phyloP scores from a whole-genome alignment of 2,888 invertebrate genomes.

The Leptothorax acervorum region DNA sequence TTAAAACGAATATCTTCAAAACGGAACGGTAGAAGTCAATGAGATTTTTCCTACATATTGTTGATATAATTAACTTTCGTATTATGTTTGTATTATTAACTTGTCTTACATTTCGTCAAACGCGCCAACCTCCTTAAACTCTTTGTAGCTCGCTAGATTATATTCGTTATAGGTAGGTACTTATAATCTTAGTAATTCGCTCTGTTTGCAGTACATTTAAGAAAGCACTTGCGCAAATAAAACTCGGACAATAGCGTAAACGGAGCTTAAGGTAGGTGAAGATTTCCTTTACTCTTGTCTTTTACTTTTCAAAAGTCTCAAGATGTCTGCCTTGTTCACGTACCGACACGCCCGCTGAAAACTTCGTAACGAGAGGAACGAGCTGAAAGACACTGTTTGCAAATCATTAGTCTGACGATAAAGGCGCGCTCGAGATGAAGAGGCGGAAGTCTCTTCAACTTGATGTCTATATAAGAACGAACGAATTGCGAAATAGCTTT shows the following conservation, averaged over 20 bases:
- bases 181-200: background rate
- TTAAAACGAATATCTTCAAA: too few relatives aligned
- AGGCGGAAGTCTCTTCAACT: conserved; percentile 38
- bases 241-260: conserved; percentile 31
- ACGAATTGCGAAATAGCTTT: conserved; percentile 46
- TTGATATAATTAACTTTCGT: too few relatives aligned
- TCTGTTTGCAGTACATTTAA: background rate
- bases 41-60: too few relatives aligned
- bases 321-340: conserved; percentile 78
- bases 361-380: conserved; percentile 80
- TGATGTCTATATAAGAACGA: conserved; percentile 34
- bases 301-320: conserved; percentile 63
- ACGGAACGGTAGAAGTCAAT: too few relatives aligned
- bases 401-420: conserved; percentile 83
- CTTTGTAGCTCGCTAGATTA: background rate
- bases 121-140: too few relatives aligned
- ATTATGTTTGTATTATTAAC: too few relatives aligned
- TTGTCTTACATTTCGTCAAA: too few relatives aligned
- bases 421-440: conserved; percentile 68
- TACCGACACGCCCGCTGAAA: conserved; percentile 75
- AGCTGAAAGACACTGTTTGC: conserved; percentile 81
- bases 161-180: background rate
- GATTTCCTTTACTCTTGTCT: conserved; percentile 42
- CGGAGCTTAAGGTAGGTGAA: background rate
- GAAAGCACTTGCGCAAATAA: background rate